A percentile compares a stretch with the other conserved stretches of the same genome.
Conservation (phyloP, 2,888 invertebrate genomes). For the Entomobrya proxima region DNA sequence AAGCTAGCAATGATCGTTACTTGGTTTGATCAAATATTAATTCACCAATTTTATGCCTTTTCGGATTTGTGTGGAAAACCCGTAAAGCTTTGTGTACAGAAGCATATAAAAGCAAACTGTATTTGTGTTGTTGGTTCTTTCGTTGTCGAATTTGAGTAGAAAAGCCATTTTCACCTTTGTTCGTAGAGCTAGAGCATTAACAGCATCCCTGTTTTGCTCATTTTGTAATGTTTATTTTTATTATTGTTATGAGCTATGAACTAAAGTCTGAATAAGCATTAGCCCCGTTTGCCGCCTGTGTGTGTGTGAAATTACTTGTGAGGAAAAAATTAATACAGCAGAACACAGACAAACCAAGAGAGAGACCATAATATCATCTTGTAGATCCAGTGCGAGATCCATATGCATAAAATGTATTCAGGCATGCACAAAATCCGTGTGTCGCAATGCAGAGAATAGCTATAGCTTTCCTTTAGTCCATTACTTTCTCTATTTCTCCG, state of each 20-base stretch:
- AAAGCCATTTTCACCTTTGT: neutral
- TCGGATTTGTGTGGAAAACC: slow-evolving; percentile 1
- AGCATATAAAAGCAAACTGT: neutral
- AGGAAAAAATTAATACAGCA: slow-evolving; percentile 36
- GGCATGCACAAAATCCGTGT: slow-evolving; percentile 70
- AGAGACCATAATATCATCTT: slow-evolving; percentile 25
- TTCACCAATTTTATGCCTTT: slow-evolving; percentile 34
- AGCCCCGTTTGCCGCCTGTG: slow-evolving; percentile 4
- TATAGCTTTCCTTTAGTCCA: slow-evolving; percentile 65
- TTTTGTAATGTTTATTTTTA: slow-evolving; percentile 26
- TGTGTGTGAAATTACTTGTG: slow-evolving; percentile 43
- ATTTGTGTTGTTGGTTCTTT: neutral
- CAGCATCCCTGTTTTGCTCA: slow-evolving; percentile 9
- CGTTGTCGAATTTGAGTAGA: neutral
- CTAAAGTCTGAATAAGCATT: neutral
- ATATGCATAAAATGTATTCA: slow-evolving; percentile 61
- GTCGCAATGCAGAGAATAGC: slow-evolving; percentile 70
- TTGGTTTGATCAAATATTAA: slow-evolving; percentile 46
- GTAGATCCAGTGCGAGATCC: slow-evolving; percentile 45
- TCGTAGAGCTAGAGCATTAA: neutral
- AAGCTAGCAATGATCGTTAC: neutral
- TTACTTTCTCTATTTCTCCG: slow-evolving; percentile 35
- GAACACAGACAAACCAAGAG: neutral
- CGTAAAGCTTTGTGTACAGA: neutral
- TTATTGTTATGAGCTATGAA: slow-evolving; percentile 33